Evolutionary conservation across 2,888 invertebrate genomes (phyloP), one percentile per base, ranked within the genome.

Genomic region (Xestia rhomboidea): DNA sequence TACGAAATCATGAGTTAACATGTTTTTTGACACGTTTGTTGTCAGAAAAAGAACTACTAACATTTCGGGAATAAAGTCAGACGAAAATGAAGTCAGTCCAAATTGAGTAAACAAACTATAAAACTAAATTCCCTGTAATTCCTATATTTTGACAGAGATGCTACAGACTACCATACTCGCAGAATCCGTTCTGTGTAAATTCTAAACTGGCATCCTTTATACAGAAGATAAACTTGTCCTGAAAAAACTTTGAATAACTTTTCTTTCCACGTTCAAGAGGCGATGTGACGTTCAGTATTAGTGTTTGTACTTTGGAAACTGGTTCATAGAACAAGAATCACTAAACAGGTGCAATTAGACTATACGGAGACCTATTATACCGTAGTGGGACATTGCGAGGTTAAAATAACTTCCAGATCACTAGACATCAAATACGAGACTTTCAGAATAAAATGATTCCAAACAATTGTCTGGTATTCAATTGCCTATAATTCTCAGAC

Each of bases 371-470:
- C 15, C 27, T 27, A 44, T 54, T 34, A n/a, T 46, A 69, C 27
- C 67, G 2, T 38, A 34, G n/a, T 60, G 15, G 15, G 10, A 64
- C 21, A 64, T 54, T 24, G 60, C 18, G 21, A 49, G 8, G n/a
- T 73, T 67, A 46, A 30, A 76, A 81, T 51, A 67, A 73, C 73
- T 84, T 72, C 71, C 38, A 63, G 66, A 70, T 68, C 66, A 60
- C 34, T 57, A 21, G 66, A 73, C 60, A 73, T 63, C 49, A 49
- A 73, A 67, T 49, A 74, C 15, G n/a, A 57, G 13, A 51, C 11
- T 24, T 30, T 21, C 15, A 68, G 27, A 73, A 74, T 64, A 49
- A 72, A 73, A 77, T 66, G 44, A 77, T 66, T 57, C 27, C 27
- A 44, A 49, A 18, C 21, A 67, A 68, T 68, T 46, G n/a, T 62